A percentile compares a stretch with the other conserved stretches of the same genome.
phyloP scores from a whole-genome alignment of 1,140 invertebrate species.

The Daktulosphaira vitifoliae region DNA sequence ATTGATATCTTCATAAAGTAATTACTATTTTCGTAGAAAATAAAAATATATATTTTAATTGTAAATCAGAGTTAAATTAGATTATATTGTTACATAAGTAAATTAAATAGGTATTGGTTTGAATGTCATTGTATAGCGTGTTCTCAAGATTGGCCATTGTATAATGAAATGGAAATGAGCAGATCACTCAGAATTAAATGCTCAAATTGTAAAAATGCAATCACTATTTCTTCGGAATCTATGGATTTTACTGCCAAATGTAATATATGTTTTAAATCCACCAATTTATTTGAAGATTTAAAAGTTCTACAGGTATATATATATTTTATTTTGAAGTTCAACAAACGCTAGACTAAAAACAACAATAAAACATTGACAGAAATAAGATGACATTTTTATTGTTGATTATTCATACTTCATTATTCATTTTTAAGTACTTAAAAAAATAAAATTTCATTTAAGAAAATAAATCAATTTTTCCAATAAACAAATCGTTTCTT shows the following conservation, averaged over 20 bases:
- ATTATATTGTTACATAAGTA: no score
- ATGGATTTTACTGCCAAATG: conserved; percentile 63
- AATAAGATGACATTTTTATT: not conserved
- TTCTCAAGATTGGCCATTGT: conserved; percentile 68
- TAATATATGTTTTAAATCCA: conserved; percentile 56
- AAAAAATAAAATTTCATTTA: not conserved
- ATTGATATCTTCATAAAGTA: no score
- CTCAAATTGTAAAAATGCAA: conserved; percentile 51
- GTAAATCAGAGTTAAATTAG: no score
- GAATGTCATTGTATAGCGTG: conserved; percentile 76
- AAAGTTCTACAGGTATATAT: conserved; percentile 52
- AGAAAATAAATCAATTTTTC: not conserved
- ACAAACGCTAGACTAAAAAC: not conserved
- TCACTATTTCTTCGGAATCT: conserved; percentile 54
- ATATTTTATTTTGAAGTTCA: not conserved
- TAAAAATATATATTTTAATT: no score
- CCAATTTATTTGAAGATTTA: conserved; percentile 66
- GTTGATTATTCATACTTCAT: no score
- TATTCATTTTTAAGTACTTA: no score
- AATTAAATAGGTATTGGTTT: conserved; percentile 68
- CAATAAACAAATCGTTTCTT: not conserved
- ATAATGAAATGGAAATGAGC: conserved; percentile 57
- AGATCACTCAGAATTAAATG: conserved; percentile 48
- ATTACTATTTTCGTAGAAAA: no score
- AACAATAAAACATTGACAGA: not conserved